Evolutionary conservation across 2,888 invertebrate species (phyloP), one percentile per base, ranked within the genome.

Genomic region (Norana najaformis): DNA sequence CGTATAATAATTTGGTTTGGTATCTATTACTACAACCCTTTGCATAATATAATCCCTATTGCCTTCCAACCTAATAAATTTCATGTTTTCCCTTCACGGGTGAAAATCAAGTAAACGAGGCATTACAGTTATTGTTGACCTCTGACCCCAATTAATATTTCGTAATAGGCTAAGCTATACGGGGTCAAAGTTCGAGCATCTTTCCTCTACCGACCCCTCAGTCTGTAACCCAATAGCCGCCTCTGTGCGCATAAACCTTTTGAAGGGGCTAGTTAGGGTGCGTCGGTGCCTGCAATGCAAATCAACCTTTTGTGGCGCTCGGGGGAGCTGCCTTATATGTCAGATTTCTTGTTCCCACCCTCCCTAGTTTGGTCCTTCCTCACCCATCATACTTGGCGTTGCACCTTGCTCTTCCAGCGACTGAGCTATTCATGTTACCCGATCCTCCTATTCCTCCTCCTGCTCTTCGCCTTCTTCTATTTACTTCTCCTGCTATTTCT

Each of bases 101-200:
- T 69, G 69, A 69, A 69, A 13, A 13, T n/a, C 69, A n/a, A n/a
- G 30, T 13, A 69, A n/a, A 47, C 4, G 47, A 23, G 20, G 47
- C 47, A 23, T 47, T 23, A 47, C 47, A 23, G 69, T 69, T 69
- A 16, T 69, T n/a, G 69, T n/a, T 69, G 30, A 30, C 69, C 69
- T 69, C 30, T 69, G 69, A 69, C 69, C 69, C 69, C 69, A 69
- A 69, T 69, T 69, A n/a, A n/a, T n/a, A 69, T 69, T 69, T 69
- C 69, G 30, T 3, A 69, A 16, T 1, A 2, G 69, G 69, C n/a
- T n/a, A n/a, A n/a, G 0, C 11, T 8, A 11, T 69, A 8, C 8
- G 69, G n/a, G 69, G 69, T 69, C 69, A 69, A 69, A 69, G 69
- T 69, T 4, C 5, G 13, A 3, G 11, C 1, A 13, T 69, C 16